A percentile compares a stretch with the other conserved stretches of the same genome.
Conservation (phyloP, 2,888 invertebrate genomes). For the Parnassius glacialis region DNA sequence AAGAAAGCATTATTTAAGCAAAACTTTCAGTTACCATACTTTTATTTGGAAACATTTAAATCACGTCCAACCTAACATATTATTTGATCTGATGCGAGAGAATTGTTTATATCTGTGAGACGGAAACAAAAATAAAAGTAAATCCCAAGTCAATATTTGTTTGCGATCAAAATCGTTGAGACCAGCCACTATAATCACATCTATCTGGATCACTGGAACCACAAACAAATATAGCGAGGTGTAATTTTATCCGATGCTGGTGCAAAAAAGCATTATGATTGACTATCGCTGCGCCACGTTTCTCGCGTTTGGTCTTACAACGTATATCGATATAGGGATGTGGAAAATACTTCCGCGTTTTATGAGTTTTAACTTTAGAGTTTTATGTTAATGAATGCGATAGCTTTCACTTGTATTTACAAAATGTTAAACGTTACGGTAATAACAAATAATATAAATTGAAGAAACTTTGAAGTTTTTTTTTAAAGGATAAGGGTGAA, state of each 20-base stretch:
- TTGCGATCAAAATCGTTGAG: slow-evolving; percentile 31
- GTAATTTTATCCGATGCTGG: slow-evolving; percentile 60
- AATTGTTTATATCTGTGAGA: background rate
- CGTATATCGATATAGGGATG: slow-evolving; percentile 30
- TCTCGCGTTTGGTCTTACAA: slow-evolving; percentile 31
- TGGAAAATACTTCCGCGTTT: slow-evolving; percentile 13
- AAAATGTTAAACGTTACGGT: too few relatives aligned
- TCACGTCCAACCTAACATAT: background rate
- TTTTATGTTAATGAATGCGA: too few relatives aligned
- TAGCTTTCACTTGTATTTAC: too few relatives aligned
- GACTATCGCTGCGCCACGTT: slow-evolving; percentile 43
- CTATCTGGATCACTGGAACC: slow-evolving; percentile 46
- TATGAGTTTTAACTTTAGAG: background rate
- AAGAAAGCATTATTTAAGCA: too few relatives aligned
- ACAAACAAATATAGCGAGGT: slow-evolving; percentile 55
- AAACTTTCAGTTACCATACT: too few relatives aligned
- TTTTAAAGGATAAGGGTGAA: too few relatives aligned
- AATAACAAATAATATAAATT: too few relatives aligned
- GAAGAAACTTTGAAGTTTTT: too few relatives aligned
- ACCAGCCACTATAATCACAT: slow-evolving; percentile 33
- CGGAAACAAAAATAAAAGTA: slow-evolving; percentile 24
- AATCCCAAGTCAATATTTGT: slow-evolving; percentile 35
- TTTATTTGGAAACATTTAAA: background rate
- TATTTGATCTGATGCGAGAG: background rate
- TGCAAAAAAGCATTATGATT: slow-evolving; percentile 55